Conservation (phyloP, 2,797 vertebrate genomes). For the Neosilurus mollespiculum region DNA sequence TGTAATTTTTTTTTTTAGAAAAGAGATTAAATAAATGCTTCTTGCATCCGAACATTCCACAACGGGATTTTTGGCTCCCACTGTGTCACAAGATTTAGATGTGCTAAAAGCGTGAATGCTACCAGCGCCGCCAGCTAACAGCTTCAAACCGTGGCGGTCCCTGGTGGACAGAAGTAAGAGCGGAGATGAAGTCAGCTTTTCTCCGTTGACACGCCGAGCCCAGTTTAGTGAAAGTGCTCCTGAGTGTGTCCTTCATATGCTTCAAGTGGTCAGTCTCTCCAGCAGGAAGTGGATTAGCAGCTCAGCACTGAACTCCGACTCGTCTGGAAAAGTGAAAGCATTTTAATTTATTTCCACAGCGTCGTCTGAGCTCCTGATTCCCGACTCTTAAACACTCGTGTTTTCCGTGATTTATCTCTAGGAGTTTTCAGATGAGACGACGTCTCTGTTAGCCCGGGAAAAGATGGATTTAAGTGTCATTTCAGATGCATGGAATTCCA, state of each 20-base stretch:
- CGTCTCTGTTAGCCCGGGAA: constrained; percentile 42
- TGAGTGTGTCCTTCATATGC: constrained; percentile 28
- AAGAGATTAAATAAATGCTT: not conserved
- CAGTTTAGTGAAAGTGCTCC: constrained; percentile 27
- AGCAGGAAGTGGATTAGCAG: constrained; percentile 64
- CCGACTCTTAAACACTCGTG: constrained; percentile 50
- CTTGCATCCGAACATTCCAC: not conserved
- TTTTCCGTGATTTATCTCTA: constrained; percentile 19
- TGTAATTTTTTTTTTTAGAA: not conserved
- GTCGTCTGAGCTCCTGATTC: constrained; percentile 61
- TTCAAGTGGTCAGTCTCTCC: constrained; percentile 31
- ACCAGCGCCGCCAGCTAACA: not conserved
- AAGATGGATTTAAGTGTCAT: constrained; percentile 60
- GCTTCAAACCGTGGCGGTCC: too few relatives aligned
- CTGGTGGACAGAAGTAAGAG: not conserved
- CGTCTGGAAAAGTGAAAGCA: not conserved
- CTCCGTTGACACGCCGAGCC: constrained; percentile 9
- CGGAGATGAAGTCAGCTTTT: not conserved
- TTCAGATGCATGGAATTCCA: constrained; percentile 68
- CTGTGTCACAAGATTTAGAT: not conserved
- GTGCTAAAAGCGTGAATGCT: constrained; percentile 13
- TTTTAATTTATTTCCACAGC: constrained; percentile 23
- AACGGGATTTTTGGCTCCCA: not conserved
- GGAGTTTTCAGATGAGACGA: constrained; percentile 62
- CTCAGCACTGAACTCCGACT: constrained; percentile 53